Conservation (phyloP, 1,140 invertebrate species). For the Arion vulgaris region DNA sequence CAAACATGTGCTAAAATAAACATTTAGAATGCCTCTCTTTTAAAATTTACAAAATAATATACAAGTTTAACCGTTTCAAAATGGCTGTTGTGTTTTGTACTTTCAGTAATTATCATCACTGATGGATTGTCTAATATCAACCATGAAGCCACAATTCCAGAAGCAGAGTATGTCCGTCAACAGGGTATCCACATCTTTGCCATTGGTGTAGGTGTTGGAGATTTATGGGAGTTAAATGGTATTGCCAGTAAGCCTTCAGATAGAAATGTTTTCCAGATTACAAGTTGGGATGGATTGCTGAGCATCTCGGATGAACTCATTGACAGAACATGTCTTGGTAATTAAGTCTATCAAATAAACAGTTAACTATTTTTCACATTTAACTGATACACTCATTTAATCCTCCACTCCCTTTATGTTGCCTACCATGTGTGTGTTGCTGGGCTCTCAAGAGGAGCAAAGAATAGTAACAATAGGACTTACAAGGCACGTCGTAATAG, state of each 20-base stretch:
- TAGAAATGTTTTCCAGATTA: conserved; percentile 53
- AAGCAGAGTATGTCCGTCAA: conserved; percentile 53
- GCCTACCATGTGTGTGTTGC: too few relatives aligned
- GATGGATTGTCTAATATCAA: conserved; percentile 66
- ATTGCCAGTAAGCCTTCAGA: conserved; percentile 57
- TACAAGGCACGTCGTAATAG: too few relatives aligned
- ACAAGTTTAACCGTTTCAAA: too few relatives aligned
- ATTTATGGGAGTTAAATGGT: conserved; percentile 53
- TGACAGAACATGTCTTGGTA: conserved; percentile 55
- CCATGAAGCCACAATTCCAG: conserved; percentile 55
- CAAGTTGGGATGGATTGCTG: conserved; percentile 47
- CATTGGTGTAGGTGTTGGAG: conserved; percentile 59
- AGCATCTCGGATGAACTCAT: conserved; percentile 53
- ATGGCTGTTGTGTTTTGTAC: conserved; percentile 27
- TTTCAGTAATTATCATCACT: conserved; percentile 65
- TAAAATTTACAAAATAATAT: too few relatives aligned
- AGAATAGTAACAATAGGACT: too few relatives aligned
- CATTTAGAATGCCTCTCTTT: too few relatives aligned
- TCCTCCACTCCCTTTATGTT: neutral
- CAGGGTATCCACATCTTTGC: conserved; percentile 58
- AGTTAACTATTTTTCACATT: neutral
- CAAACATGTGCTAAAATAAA: too few relatives aligned
- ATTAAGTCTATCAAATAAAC: neutral
- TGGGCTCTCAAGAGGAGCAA: too few relatives aligned
- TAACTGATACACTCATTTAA: neutral